phyloP scores from a whole-genome alignment of 2,797 vertebrate species.

The Betta splendens region DNA sequence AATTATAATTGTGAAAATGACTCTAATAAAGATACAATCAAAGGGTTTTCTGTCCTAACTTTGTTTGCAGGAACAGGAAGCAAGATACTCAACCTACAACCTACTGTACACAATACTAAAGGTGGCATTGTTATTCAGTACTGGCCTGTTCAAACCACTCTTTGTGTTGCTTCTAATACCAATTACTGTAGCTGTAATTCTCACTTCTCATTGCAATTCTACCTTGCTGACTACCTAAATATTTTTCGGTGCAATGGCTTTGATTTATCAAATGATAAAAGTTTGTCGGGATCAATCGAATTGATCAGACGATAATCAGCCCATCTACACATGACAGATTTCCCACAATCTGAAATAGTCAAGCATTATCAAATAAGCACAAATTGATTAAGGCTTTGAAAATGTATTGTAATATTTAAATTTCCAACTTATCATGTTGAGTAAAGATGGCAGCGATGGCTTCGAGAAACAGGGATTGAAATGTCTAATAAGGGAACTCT shows the following conservation, averaged over 20 bases:
- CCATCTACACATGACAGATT: constrained; percentile 40
- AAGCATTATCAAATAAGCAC: constrained; percentile 88
- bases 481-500: constrained; percentile 87
- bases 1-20: no score
- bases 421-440: constrained; percentile 86
- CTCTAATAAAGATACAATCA: no score
- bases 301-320: constrained; percentile 27
- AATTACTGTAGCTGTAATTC: background rate
- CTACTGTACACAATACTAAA: background rate
- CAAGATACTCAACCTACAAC: no score
- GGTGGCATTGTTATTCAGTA: background rate
- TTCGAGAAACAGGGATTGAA: constrained; percentile 89
- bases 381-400: constrained; percentile 86
- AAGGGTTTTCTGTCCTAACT: no score
- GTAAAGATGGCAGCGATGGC: constrained; percentile 82
- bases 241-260: background rate
- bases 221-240: background rate
- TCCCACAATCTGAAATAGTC: constrained; percentile 73
- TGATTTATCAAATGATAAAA: background rate
- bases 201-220: background rate
- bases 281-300: constrained; percentile 37
- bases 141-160: constrained; percentile 1
- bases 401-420: constrained; percentile 87
- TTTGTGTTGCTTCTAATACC: background rate
- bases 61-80: no score